phyloP scores from a whole-genome alignment of 92 coral and sea anemone species.

The Phymanthus crucifer region DNA sequence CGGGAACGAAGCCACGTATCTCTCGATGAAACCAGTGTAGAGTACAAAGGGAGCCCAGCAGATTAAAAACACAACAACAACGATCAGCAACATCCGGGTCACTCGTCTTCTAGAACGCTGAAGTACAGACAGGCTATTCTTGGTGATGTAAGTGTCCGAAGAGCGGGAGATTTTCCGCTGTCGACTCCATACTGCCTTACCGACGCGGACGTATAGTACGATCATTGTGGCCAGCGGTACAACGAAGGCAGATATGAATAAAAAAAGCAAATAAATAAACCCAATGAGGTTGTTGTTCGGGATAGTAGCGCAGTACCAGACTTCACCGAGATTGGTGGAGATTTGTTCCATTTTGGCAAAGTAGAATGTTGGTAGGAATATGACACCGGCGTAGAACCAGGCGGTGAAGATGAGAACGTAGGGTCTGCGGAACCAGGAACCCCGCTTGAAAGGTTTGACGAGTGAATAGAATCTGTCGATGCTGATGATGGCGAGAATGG shows the following conservation, averaged over 20 bases:
- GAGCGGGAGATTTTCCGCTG: conserved; percentile 79
- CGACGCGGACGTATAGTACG: conserved; percentile 68
- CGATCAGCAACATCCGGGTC: conserved; percentile 71
- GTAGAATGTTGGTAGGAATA: conserved; percentile 78
- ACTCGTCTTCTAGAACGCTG: conserved; percentile 70
- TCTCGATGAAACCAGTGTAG: conserved; percentile 77
- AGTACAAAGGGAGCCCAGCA: conserved; percentile 81
- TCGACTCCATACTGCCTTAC: conserved; percentile 78
- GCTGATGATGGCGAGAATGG: conserved; percentile 74
- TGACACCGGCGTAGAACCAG: conserved; percentile 62
- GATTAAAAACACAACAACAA: conserved; percentile 57
- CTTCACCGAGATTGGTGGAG: conserved; percentile 35
- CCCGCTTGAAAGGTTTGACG: conserved; percentile 72
- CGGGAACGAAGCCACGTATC: conserved; percentile 78
- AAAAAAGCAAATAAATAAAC: conserved; percentile 55
- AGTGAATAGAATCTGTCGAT: conserved; percentile 83
- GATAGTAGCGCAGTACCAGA: conserved; percentile 67
- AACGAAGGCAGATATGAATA: conserved; percentile 60
- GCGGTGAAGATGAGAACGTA: conserved; percentile 49
- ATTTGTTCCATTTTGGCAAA: conserved; percentile 56
- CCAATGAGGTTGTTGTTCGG: conserved; percentile 73
- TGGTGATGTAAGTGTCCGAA: conserved; percentile 44
- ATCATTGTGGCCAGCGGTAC: conserved; percentile 70
- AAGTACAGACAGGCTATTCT: conserved; percentile 40
- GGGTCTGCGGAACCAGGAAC: conserved; percentile 51